Evolutionary conservation across 2,797 vertebrate genomes (phyloP).

Genomic region (Diplodus puntazzo): DNA sequence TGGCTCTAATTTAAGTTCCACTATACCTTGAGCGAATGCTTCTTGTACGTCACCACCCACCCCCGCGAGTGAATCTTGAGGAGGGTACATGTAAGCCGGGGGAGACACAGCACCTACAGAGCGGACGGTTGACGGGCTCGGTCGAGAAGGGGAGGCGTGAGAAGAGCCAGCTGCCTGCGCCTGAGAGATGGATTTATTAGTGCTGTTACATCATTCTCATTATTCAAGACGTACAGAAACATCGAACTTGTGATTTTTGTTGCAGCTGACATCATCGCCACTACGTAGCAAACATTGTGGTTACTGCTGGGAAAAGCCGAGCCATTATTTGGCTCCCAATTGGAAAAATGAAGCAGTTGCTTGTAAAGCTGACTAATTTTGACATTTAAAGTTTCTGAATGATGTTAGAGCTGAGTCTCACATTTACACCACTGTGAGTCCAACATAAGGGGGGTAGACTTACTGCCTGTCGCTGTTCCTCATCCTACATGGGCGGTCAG

Average conservation of each 20-base stretch:
- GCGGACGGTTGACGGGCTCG: conserved; percentile 87
- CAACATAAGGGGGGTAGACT: conserved; percentile 79
- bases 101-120: conserved; percentile 87
- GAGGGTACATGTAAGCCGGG: conserved; percentile 80
- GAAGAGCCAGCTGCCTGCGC: conserved; percentile 92
- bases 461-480: conserved; percentile 99
- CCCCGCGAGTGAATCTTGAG: conserved; percentile 89
- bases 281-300: neutral
- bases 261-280: conserved; percentile 15
- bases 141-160: conserved; percentile 88
- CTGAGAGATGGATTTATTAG: conserved; percentile 71
- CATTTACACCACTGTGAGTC: conserved; percentile 19
- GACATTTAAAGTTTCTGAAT: conserved; percentile 5
- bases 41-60: conserved; percentile 92
- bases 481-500: conserved; percentile 87
- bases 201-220: neutral
- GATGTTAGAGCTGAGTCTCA: neutral
- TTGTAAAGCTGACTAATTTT: conserved; percentile 15
- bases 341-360: neutral
- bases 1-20: neutral
- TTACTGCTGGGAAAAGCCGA: neutral
- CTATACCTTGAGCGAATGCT: conserved; percentile 91
- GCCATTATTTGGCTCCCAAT: neutral
- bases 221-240: neutral
- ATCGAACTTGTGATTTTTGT: neutral